Evolutionary conservation across 2,888 invertebrate species (phyloP), one percentile per base, ranked within the genome.

Genomic region (Pseudanteris insignis): DNA sequence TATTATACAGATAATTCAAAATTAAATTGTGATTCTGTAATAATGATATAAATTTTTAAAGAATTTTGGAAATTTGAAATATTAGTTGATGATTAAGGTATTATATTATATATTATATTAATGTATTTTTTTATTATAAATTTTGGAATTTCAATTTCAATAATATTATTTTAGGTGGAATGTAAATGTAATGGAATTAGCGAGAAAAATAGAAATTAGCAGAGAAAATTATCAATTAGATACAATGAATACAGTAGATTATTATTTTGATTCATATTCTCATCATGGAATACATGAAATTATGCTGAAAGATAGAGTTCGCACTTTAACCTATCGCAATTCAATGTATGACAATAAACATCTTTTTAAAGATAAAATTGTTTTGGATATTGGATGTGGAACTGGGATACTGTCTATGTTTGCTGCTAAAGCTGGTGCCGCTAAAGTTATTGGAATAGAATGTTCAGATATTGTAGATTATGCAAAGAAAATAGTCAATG

Each of bases 251-350:
- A 4, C 18, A 6, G 9, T 6, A 11, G 99, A 99, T 81, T 99
- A 99, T 81, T 99, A 99, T 81, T 99, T 99, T 80, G 99, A 99
- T 82, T 99, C 98, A 0, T 99, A 99, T 79, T 99, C 98, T 36
- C 99, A 99, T 83, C 99, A 99, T 81, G 99, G 98, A 32, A 99
- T 99, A 72, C 99, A 99, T 79, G 99, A 99, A 84, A 99, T 99
- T 83, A 99, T 99, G 99, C 83, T 99, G 62, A 99, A 99, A 82
- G 99, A 99, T 81, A 98, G 99, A 86, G 96, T 99, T 14, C 87
- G 32, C 46, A 99, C 99, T n/a, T 85, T 96, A 61, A 98, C 98
- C 1, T 99, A 99, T 81, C 89, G 97, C 44, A 98, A 99, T 80
- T 96, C 99, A 5, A 98, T 99, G 92, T 96, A 96, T 78, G 96